A percentile compares a stretch with the other conserved stretches of the same genome.
Evolutionary conservation across 2,797 vertebrate genomes (phyloP).

Genomic region (Dryobates pubescens): DNA sequence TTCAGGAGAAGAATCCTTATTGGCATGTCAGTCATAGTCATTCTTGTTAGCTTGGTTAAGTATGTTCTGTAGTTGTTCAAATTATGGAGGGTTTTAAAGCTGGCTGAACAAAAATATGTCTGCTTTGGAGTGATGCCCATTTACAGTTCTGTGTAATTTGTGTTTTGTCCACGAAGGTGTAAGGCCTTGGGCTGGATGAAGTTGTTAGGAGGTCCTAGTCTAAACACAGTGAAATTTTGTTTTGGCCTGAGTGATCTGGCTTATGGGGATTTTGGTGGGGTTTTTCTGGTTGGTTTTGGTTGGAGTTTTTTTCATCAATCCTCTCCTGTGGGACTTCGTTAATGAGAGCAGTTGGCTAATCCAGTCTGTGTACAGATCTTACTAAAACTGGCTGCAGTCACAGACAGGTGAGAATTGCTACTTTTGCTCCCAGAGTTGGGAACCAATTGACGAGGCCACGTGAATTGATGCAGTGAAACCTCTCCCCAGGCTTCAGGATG

Average conservation of each 20-base stretch:
- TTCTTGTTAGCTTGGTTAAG: not conserved
- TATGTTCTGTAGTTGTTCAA: not conserved
- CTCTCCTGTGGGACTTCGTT: not conserved
- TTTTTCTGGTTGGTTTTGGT: not conserved
- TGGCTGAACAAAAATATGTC: not conserved
- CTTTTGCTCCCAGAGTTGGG: not conserved
- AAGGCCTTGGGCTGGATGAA: not conserved
- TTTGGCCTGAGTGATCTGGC: not conserved
- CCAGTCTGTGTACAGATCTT: not conserved
- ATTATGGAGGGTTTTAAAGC: not conserved
- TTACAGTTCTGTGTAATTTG: not conserved
- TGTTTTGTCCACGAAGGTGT: not conserved
- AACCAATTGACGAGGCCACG: not conserved
- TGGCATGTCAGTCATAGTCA: rapidly evolving
- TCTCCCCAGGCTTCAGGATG: not conserved
- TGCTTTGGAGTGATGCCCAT: not conserved
- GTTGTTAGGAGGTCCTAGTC: not conserved
- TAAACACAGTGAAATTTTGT: not conserved
- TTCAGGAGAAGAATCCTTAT: not conserved
- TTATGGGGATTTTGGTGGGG: not conserved
- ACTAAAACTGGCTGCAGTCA: not conserved
- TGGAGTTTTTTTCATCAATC: not conserved
- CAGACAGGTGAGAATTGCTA: conserved; percentile 18
- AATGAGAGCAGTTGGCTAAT: conserved; percentile 12
- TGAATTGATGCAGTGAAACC: not conserved